phyloP scores from a whole-genome alignment of 2,888 invertebrate genomes.

The Drosophila anomalipes region DNA sequence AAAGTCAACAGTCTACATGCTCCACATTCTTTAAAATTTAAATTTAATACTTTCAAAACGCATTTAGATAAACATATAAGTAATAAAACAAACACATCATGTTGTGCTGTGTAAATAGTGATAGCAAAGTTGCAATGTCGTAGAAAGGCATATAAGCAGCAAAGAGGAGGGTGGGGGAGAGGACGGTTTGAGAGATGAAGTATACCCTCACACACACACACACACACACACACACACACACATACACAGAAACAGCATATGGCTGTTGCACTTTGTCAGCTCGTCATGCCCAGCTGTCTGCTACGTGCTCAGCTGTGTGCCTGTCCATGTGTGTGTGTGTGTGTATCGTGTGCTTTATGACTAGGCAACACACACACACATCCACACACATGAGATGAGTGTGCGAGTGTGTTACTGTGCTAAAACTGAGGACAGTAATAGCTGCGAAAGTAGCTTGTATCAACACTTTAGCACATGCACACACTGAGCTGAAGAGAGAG shows the following conservation, averaged over 20 bases:
- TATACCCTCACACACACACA: not conserved
- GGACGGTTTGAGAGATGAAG: not conserved
- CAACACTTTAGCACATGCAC: slow-evolving; percentile 78
- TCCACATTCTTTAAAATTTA: not conserved
- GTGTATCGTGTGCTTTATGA: slow-evolving; percentile 49
- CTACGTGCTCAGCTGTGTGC: slow-evolving; percentile 69
- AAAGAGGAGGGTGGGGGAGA: not conserved
- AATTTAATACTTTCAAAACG: not conserved
- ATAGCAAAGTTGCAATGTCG: slow-evolving; percentile 13
- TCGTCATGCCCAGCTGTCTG: slow-evolving; percentile 74
- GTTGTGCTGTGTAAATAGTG: slow-evolving; percentile 55
- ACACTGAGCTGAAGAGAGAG: slow-evolving; percentile 62
- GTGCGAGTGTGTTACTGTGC: slow-evolving; percentile 68
- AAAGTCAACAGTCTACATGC: not conserved
- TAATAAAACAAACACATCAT: slow-evolving; percentile 30
- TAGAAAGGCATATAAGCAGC: not conserved
- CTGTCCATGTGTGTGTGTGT: not conserved
- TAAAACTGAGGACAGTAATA: slow-evolving; percentile 57
- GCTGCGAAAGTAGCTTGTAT: slow-evolving; percentile 73
- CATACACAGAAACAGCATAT: slow-evolving; percentile 11
- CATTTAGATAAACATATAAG: not conserved
- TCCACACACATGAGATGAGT: slow-evolving; percentile 13
- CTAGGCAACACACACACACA: slow-evolving; percentile 31
- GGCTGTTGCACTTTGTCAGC: slow-evolving; percentile 74
- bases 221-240: not conserved